phyloP scores from a whole-genome alignment of 2,888 invertebrate species.

The Patella caerulea region DNA sequence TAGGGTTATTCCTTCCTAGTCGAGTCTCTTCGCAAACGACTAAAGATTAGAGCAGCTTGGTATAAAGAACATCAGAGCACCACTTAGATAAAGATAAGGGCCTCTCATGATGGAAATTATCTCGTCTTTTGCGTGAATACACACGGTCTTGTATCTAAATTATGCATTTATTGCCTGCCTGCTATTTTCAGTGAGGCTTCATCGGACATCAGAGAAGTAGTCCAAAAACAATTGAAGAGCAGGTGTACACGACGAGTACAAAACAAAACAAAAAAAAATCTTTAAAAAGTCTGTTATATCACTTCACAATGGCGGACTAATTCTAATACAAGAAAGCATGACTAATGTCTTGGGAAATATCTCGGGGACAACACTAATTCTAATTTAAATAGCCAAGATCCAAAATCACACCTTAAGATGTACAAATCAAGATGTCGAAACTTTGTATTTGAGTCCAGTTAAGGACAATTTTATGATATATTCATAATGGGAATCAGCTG shows the following conservation, averaged over 20 bases:
- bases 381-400: too few relatives aligned
- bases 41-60: slow-evolving; percentile 4
- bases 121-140: slow-evolving; percentile 8
- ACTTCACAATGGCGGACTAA: too few relatives aligned
- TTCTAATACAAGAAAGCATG: too few relatives aligned
- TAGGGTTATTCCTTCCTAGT: slow-evolving; percentile 4
- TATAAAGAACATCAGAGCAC: slow-evolving; percentile 9
- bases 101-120: slow-evolving; percentile 8
- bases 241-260: neutral
- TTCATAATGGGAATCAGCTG: too few relatives aligned
- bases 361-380: too few relatives aligned
- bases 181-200: neutral
- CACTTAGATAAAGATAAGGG: slow-evolving; percentile 13
- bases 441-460: too few relatives aligned
- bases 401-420: too few relatives aligned
- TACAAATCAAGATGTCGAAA: too few relatives aligned
- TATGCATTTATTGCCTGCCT: slow-evolving; percentile 5
- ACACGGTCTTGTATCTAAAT: slow-evolving; percentile 7
- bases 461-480: too few relatives aligned
- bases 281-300: too few relatives aligned
- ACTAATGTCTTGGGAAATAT: too few relatives aligned
- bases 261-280: neutral
- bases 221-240: slow-evolving; percentile 4
- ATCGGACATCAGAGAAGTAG: neutral
- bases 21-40: slow-evolving; percentile 1